These are phyloP conservation scores for Hippocampus zosterae DNA, from an alignment of 2,113 vertebrate genomes.

Conservation along the genomic window DNA sequence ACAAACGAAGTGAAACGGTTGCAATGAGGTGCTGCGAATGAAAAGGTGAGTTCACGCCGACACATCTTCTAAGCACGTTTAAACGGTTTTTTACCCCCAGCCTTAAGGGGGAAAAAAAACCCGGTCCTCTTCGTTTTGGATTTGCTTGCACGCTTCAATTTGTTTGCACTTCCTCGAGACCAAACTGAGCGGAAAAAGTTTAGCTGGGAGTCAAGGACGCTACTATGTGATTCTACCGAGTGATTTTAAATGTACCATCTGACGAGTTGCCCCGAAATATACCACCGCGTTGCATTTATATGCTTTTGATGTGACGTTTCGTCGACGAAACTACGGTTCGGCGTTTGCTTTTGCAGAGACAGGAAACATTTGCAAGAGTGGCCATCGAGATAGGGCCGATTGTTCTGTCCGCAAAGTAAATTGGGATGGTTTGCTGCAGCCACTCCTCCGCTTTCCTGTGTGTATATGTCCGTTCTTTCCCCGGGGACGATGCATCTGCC, in stretches of 20 bases:
- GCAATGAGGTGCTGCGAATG: slow-evolving; percentile 15
- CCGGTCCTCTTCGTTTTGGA: not conserved
- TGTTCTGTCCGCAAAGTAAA: slow-evolving; percentile 24
- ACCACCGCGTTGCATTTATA: not conserved
- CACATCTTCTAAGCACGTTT: not conserved
- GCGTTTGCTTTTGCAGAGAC: slow-evolving; percentile 16
- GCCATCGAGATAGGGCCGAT: slow-evolving; percentile 48
- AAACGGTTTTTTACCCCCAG: not conserved
- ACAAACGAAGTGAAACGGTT: slow-evolving; percentile 34
- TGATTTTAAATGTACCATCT: not conserved
- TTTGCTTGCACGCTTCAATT: accelerated
- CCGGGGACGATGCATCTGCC: slow-evolving; percentile 2
- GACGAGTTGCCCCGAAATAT: not conserved
- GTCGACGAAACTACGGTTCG: not conserved
- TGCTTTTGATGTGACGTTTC: not conserved
- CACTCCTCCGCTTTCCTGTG: slow-evolving; percentile 31
- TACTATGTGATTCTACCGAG: not conserved
- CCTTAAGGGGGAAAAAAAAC: not conserved
- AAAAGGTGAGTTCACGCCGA: slow-evolving; percentile 46
- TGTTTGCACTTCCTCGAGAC: not conserved
- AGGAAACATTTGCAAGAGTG: slow-evolving; percentile 40
- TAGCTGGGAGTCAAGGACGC: not conserved
- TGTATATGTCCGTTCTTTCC: slow-evolving; percentile 14
- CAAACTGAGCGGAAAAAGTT: slow-evolving; percentile 46
- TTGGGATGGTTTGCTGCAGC: slow-evolving; percentile 35